Evolutionary conservation across 2,797 vertebrate genomes (phyloP).

Genomic region (Smutsia gigantea): DNA sequence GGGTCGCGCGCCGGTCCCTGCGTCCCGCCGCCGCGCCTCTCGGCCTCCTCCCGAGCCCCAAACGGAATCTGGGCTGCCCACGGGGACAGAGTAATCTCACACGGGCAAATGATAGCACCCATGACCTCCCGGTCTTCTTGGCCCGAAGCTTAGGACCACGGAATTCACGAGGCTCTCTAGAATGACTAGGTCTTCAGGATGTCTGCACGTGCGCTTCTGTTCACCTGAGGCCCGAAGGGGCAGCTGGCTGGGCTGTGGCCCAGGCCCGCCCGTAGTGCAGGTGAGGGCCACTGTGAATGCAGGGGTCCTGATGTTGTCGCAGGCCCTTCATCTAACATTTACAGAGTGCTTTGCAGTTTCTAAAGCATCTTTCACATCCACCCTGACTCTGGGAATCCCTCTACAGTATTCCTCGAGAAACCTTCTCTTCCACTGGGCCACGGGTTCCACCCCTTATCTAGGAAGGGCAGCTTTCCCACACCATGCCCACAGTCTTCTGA

Average conservation of each 20-base stretch:
- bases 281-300: background rate
- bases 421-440: background rate
- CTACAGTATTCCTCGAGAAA: background rate
- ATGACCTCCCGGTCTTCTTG: background rate
- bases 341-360: background rate
- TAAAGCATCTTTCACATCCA: background rate
- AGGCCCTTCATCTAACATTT: background rate
- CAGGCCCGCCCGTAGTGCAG: background rate
- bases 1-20: background rate
- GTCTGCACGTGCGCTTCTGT: fast-evolving
- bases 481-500: background rate
- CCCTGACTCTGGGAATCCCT: background rate
- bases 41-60: background rate
- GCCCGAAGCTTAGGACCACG: background rate
- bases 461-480: background rate
- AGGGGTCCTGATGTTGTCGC: background rate
- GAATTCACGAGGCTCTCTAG: background rate
- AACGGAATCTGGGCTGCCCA: background rate
- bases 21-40: too few relatives aligned
- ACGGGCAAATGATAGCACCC: background rate
- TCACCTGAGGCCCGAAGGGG: too few relatives aligned
- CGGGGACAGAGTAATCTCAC: background rate
- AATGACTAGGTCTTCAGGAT: background rate
- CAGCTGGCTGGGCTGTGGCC: background rate
- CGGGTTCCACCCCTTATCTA: background rate